A percentile compares a stretch with the other conserved stretches of the same genome.
Conservation (phyloP, 2,797 vertebrate genomes). For the Eulemur rubriventer region DNA sequence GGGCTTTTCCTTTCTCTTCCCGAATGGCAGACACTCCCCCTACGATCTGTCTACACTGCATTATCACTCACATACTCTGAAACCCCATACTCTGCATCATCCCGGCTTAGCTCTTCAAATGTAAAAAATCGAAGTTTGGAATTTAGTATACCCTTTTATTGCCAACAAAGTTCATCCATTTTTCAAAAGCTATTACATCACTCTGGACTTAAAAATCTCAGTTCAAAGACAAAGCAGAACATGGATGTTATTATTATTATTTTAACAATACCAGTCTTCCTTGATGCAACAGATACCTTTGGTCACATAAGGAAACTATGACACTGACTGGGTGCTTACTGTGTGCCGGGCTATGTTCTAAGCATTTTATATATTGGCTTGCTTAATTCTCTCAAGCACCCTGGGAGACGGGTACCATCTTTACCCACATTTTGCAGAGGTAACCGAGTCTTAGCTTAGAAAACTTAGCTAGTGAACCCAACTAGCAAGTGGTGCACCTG, state of each 20-base stretch:
- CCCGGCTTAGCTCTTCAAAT: not conserved
- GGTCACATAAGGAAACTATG: not conserved
- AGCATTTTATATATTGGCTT: not conserved
- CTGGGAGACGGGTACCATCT: not conserved
- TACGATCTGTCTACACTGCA: fast-evolving
- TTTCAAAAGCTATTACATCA: not conserved
- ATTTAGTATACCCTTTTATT: not conserved
- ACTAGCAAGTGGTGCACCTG: not conserved
- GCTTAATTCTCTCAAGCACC: not conserved
- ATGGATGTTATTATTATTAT: not conserved
- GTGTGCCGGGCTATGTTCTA: not conserved
- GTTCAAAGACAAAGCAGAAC: not conserved
- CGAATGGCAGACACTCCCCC: not conserved
- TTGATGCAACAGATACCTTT: not conserved
- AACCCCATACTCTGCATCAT: not conserved
- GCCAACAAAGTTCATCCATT: not conserved
- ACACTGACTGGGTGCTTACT: not conserved
- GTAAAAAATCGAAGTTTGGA: not conserved
- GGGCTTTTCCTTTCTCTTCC: not conserved
- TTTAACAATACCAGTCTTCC: not conserved
- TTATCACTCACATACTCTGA: too few species aligned
- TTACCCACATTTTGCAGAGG: not conserved
- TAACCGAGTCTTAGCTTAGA: not conserved
- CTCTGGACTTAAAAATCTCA: not conserved
- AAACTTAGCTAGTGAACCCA: too few species aligned